Evolutionary conservation across 2,113 vertebrate genomes (phyloP).

Genomic region (Ageneiosus marmoratus): DNA sequence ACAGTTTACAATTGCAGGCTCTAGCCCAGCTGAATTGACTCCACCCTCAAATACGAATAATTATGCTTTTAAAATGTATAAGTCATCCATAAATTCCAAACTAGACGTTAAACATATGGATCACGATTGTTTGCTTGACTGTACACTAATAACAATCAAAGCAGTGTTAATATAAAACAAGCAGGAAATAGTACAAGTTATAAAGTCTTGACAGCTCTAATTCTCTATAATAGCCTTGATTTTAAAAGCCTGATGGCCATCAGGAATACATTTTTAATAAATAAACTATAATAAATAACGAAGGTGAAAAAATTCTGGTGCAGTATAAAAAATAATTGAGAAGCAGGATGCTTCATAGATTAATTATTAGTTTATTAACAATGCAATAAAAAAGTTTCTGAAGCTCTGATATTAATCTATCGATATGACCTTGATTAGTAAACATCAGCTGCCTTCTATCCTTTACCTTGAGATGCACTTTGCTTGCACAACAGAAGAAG

Average conservation of each 20-base stretch:
- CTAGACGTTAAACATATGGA: no score
- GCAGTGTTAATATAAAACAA: background rate
- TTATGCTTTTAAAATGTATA: background rate
- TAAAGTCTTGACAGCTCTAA: background rate
- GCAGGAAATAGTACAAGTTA: background rate
- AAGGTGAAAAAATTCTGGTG: background rate
- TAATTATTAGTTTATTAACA: background rate
- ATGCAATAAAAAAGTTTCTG: background rate
- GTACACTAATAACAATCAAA: background rate
- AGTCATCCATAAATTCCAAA: background rate
- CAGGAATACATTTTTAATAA: no score
- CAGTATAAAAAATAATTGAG: background rate
- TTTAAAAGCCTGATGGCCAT: background rate
- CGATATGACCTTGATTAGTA: background rate
- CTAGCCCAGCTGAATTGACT: background rate
- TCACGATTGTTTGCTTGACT: background rate
- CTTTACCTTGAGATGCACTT: background rate
- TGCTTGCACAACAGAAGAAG: background rate
- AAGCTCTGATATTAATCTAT: background rate
- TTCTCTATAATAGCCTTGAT: background rate
- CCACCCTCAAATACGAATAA: background rate
- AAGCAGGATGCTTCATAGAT: background rate
- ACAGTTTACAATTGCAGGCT: background rate
- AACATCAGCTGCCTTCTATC: background rate
- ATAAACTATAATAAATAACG: no score